A percentile compares a stretch with the other conserved stretches of the same genome.
These are phyloP conservation scores for Acleris laterana DNA, from an alignment of 2,888 invertebrate species.

Conservation along the genomic window DNA sequence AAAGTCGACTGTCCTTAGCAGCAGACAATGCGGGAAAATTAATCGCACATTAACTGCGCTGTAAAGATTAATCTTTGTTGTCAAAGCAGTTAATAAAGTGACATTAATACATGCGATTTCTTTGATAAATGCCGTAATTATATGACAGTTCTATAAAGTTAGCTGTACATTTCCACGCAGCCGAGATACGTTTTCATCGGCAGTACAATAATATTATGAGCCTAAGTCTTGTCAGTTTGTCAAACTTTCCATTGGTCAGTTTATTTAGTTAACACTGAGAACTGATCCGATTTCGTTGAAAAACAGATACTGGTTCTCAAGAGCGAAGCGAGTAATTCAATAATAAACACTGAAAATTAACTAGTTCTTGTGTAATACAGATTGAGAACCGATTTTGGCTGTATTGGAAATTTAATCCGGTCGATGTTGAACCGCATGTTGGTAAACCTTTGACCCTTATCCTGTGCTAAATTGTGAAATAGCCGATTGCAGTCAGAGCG, in stretches of 20 bases:
- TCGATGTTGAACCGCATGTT: background rate
- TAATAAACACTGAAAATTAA: no score
- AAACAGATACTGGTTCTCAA: no score
- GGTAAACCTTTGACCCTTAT: conserved; percentile 9
- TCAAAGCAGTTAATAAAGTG: background rate
- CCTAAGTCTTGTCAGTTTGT: no score
- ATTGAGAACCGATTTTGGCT: no score
- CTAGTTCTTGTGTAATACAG: no score
- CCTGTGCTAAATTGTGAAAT: conserved; percentile 19
- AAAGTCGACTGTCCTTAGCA: conserved; percentile 10
- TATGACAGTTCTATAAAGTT: background rate
- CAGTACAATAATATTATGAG: no score
- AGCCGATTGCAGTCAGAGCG: conserved; percentile 10
- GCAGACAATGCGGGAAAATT: background rate
- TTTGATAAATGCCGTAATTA: conserved; percentile 3
- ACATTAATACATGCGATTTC: conserved; percentile 1
- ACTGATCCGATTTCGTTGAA: no score
- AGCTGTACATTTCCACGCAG: conserved; percentile 1
- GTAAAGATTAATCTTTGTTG: conserved; percentile 2
- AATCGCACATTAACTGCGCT: conserved; percentile 10
- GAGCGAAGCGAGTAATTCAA: no score
- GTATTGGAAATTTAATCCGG: no score
- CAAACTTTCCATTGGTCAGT: no score
- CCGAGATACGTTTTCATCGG: background rate
- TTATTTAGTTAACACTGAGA: no score